Conservation (phyloP, 2,888 invertebrate species). For the Diarsia mendica region DNA sequence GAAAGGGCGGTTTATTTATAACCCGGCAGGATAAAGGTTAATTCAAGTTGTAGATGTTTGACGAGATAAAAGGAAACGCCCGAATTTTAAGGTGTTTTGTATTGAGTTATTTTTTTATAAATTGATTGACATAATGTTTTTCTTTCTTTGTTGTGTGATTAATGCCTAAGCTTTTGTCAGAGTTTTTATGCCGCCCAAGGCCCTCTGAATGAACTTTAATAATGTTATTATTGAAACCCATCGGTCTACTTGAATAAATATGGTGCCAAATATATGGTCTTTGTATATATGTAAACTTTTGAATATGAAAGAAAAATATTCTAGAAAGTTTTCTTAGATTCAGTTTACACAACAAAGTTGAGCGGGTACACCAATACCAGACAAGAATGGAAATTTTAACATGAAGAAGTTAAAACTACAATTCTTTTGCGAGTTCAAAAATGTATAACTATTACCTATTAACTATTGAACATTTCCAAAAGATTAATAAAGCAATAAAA, state of each 20-base stretch:
- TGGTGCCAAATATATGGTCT: not conserved
- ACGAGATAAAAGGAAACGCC: slow-evolving; percentile 20
- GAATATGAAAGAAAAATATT: not conserved
- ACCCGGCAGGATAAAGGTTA: slow-evolving; percentile 9
- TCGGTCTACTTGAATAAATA: not conserved
- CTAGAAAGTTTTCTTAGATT: not conserved
- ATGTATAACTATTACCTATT: too few species aligned
- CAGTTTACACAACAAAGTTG: not conserved
- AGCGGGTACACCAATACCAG: not conserved
- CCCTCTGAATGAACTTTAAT: too few species aligned
- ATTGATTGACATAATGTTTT: not conserved
- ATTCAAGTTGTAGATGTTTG: slow-evolving; percentile 38
- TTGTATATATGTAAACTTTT: not conserved
- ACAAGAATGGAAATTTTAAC: not conserved
- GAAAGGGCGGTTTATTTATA: slow-evolving; percentile 47
- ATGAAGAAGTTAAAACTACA: not conserved
- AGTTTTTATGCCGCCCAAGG: too few species aligned
- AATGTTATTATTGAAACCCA: not conserved
- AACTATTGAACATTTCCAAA: slow-evolving; percentile 4
- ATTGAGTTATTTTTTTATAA: not conserved
- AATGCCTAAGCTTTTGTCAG: too few species aligned
- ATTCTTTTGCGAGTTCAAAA: not conserved
- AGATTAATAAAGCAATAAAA: slow-evolving; percentile 35
- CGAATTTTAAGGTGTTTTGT: slow-evolving; percentile 10
- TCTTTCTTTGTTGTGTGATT: too few species aligned